phyloP scores from a whole-genome alignment of 2,797 vertebrate genomes.

The Gobio occitaniae region DNA sequence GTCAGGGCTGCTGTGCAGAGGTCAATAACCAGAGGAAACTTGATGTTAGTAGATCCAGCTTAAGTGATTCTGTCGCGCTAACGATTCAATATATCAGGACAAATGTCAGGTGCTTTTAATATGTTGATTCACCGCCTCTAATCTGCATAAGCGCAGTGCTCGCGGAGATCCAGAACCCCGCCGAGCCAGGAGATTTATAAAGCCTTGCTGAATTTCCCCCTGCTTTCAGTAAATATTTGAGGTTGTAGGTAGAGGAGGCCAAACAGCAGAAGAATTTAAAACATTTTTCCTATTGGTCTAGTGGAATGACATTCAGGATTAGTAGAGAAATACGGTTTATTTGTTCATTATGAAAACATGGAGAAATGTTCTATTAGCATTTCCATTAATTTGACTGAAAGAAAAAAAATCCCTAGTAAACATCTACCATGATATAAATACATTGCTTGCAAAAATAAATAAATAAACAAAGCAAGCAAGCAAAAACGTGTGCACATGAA shows the following conservation, averaged over 20 bases:
- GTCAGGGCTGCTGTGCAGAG: constrained; percentile 89
- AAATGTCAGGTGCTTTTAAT: constrained; percentile 92
- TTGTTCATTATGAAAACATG: background rate
- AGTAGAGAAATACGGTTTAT: background rate
- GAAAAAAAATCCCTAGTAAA: background rate
- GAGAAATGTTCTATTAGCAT: background rate
- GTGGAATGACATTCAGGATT: constrained; percentile 6
- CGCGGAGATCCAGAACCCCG: constrained; percentile 72
- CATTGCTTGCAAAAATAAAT: background rate
- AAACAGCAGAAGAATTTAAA: constrained; percentile 42
- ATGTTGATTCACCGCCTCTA: constrained; percentile 88
- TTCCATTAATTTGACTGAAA: background rate
- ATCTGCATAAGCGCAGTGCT: constrained; percentile 90
- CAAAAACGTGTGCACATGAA: background rate
- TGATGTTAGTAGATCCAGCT: constrained; percentile 93
- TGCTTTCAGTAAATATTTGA: constrained; percentile 73
- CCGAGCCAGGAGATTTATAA: constrained; percentile 61
- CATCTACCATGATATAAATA: background rate
- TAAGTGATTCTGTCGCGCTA: constrained; percentile 95
- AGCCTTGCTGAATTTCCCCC: constrained; percentile 55
- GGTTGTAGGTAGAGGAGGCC: constrained; percentile 56
- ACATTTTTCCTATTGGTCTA: constrained; percentile 12
- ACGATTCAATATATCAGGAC: constrained; percentile 95
- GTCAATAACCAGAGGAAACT: constrained; percentile 96
- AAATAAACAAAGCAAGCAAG: background rate